Base-by-base conservation (phyloP, 23 tunicate genomes). In the Ciona savignyi region DNA sequence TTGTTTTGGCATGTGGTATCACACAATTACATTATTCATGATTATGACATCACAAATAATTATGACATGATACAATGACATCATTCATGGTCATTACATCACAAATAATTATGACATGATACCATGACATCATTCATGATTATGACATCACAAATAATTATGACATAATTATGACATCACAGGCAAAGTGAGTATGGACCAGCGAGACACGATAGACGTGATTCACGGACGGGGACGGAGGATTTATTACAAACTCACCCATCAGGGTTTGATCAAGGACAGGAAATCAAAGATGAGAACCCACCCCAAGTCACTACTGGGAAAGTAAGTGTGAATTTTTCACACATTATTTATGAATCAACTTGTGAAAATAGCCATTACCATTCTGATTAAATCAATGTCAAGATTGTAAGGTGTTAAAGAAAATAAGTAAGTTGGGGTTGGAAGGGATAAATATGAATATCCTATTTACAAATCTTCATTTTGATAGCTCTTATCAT, bases 251-350 rank as follows among this genome's bases (percentile, higher is more conserved):
- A 84, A 81, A 76, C 90, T 89, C 32, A 77, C 80, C 2, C 91
- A 84, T 34, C 79, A 88, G 23, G 75, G 78, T 24, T 56, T 85
- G 67, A 91, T 91, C 48, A 76, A 77, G 66, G 97, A 91, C 73
- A 68, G 86, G 64, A 91, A 91, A 66, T 81, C 80, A 20, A 79
- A 70, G 65, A 65, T 91, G 78, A 70, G 86, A 70, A 70, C 78
- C 19, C 74, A 91, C 32, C 86, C 87, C 15, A 91, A 91, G 80
- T 48, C 97, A 22, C 33, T 91, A 35, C 76, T 85, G 19, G 97
- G 97, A 79, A 91, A 78, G 97, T 91, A 72, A 61, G 76, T 60
- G n/a, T n/a, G n/a, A n/a, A n/a, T n/a, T n/a, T n/a, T n/a, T n/a
- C n/a, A n/a, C n/a, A n/a, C n/a, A n/a, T n/a, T n/a, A n/a, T n/a